Evolutionary conservation across 2,888 invertebrate genomes (phyloP).

Genomic region (Galeruca laticollis): DNA sequence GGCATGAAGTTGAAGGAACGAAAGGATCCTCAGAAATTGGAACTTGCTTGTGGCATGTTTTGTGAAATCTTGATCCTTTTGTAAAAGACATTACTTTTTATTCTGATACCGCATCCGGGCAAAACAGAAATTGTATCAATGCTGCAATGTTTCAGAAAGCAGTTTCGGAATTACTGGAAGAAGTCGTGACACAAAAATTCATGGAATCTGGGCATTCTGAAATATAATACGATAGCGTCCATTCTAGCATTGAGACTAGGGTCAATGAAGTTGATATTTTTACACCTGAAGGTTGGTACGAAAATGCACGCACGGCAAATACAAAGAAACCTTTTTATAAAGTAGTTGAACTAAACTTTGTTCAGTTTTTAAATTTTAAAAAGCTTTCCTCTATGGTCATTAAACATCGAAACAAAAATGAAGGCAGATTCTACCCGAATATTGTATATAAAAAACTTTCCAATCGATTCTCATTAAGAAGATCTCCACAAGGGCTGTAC

Average conservation of each 20-base stretch:
- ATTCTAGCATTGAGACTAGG: conserved; percentile 39
- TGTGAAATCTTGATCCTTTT: background rate
- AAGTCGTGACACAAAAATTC: conserved; percentile 41
- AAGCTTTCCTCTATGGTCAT: background rate
- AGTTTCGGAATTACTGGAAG: conserved; percentile 30
- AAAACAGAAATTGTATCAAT: conserved; percentile 41
- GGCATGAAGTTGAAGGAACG: conserved; percentile 42
- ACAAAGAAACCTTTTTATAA: conserved; percentile 15
- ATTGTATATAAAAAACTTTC: conserved; percentile 1
- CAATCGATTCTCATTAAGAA: conserved; percentile 16
- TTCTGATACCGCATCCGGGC: background rate
- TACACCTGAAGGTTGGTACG: conserved; percentile 45
- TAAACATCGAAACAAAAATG: conserved; percentile 9
- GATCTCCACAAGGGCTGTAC: conserved; percentile 19
- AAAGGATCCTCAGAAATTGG: background rate
- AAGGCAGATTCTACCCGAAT: conserved; percentile 5
- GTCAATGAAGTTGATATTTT: conserved; percentile 43
- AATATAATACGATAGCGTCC: conserved; percentile 46
- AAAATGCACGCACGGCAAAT: conserved; percentile 42
- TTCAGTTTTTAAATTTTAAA: background rate
- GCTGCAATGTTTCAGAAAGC: conserved; percentile 39
- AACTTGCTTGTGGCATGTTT: background rate
- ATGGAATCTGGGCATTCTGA: conserved; percentile 40
- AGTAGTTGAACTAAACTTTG: background rate
- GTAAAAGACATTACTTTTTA: background rate